Evolutionary conservation across 2,888 invertebrate genomes (phyloP).

Genomic region (Hecatera dysodea): DNA sequence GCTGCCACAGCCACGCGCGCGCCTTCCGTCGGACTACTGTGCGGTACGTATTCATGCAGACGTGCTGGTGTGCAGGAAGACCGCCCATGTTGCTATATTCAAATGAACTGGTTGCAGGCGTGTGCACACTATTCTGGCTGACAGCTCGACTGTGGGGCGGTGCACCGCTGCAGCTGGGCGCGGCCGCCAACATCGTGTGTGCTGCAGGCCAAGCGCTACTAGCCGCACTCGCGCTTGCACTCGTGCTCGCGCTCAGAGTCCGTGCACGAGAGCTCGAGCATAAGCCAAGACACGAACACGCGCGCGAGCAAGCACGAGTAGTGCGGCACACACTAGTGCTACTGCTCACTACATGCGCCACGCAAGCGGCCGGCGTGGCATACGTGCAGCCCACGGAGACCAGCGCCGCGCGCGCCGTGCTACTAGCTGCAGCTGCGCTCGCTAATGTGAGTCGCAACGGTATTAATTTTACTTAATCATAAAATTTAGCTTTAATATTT

Average conservation of each 20-base stretch:
- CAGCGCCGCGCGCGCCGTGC: slow-evolving; percentile 75
- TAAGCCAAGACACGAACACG: slow-evolving; percentile 83
- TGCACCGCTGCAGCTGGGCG: slow-evolving; percentile 89
- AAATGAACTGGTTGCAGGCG: slow-evolving; percentile 84
- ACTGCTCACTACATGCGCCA: slow-evolving; percentile 78
- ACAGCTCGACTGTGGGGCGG: slow-evolving; percentile 93
- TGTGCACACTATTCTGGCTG: slow-evolving; percentile 92
- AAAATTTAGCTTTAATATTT: not conserved
- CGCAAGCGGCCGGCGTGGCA: slow-evolving; percentile 83
- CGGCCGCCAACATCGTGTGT: slow-evolving; percentile 92
- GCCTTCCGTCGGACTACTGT: slow-evolving; percentile 93
- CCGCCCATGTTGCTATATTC: not conserved
- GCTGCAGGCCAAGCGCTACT: slow-evolving; percentile 93
- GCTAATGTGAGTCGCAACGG: slow-evolving; percentile 77
- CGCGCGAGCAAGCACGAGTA: slow-evolving; percentile 81
- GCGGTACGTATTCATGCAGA: slow-evolving; percentile 82
- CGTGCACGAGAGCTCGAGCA: slow-evolving; percentile 6
- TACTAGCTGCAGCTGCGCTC: slow-evolving; percentile 80
- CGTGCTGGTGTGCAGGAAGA: not conserved
- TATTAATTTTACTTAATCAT: not conserved
- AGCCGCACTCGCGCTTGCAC: slow-evolving; percentile 92
- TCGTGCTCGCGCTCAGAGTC: slow-evolving; percentile 85
- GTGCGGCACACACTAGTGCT: slow-evolving; percentile 82
- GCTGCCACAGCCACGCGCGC: slow-evolving; percentile 92
- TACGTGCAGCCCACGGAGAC: slow-evolving; percentile 85